Percentiles rank a stretch among this genome's conserved stretches.
phyloP scores from a whole-genome alignment of 2,797 vertebrate genomes.

The Moxostoma hubbsi region DNA sequence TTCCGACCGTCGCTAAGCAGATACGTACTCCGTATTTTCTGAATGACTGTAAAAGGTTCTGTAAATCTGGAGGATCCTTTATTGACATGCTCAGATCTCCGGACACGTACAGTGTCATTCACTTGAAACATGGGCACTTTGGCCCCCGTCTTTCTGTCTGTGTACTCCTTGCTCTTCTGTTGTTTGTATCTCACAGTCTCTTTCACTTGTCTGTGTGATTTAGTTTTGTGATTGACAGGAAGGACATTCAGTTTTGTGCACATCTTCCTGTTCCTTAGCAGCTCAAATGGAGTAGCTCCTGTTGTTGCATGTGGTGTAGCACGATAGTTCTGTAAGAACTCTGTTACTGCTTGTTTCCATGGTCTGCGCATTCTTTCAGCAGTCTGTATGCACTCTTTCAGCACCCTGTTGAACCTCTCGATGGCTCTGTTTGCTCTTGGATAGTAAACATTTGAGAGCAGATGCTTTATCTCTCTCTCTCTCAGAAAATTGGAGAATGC shows the following conservation, averaged over 20 bases:
- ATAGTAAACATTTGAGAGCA: slow-evolving; percentile 37
- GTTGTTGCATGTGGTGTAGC: too few relatives aligned
- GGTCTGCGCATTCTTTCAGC: too few relatives aligned
- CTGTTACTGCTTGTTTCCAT: slow-evolving; percentile 19
- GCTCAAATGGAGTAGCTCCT: too few relatives aligned
- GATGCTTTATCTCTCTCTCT: slow-evolving; percentile 47
- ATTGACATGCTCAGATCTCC: slow-evolving; percentile 5
- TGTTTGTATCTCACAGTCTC: slow-evolving; percentile 34
- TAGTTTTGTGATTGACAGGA: slow-evolving; percentile 21
- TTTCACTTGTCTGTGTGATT: slow-evolving; percentile 40
- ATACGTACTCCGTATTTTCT: slow-evolving; percentile 24
- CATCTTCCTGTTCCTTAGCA: too few relatives aligned
- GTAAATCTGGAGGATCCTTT: slow-evolving; percentile 30
- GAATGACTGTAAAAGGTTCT: background rate
- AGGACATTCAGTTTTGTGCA: slow-evolving; percentile 27
- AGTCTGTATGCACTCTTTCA: background rate
- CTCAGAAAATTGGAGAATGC: slow-evolving; percentile 23
- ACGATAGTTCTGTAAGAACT: too few relatives aligned
- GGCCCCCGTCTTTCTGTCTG: slow-evolving; percentile 21
- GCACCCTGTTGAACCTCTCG: background rate
- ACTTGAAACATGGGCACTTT: slow-evolving; percentile 22
- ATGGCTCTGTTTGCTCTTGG: slow-evolving; percentile 41
- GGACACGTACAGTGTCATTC: slow-evolving; percentile 12
- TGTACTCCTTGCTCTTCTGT: slow-evolving; percentile 40
- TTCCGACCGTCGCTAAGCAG: background rate